A percentile compares a stretch with the other conserved stretches of the same genome.
These are phyloP conservation scores for Brachylomia viminalis DNA, from an alignment of 2,888 invertebrate species.

Conservation along the genomic window DNA sequence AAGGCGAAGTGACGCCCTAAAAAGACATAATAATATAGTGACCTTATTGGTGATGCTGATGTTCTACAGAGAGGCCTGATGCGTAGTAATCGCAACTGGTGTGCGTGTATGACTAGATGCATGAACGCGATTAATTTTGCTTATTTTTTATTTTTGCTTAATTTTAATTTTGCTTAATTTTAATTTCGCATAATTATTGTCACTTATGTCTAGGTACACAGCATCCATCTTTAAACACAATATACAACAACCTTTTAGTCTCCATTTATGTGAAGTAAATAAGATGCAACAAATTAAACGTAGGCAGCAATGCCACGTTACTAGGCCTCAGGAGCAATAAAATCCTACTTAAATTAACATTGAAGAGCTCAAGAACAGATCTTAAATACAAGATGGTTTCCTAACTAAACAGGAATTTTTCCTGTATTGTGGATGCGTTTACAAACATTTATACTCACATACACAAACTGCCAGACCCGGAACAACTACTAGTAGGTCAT, in stretches of 20 bases:
- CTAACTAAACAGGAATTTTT: conserved; percentile 19
- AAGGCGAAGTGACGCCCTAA: neutral
- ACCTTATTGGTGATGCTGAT: neutral
- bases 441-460: too few relatives aligned
- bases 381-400: conserved; percentile 62
- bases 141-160: too few relatives aligned
- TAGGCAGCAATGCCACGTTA: conserved; percentile 72
- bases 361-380: conserved; percentile 76
- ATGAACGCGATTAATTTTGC: too few relatives aligned
- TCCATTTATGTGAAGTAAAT: conserved; percentile 53
- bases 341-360: conserved; percentile 59
- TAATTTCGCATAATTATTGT: too few relatives aligned
- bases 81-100: neutral
- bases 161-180: neutral
- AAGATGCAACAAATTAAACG: conserved; percentile 63
- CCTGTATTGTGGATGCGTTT: too few relatives aligned
- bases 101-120: neutral
- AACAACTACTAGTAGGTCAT: too few relatives aligned
- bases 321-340: conserved; percentile 67
- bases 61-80: neutral
- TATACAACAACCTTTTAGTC: conserved; percentile 32
- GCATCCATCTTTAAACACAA: conserved; percentile 8
- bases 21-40: neutral
- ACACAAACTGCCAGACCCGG: too few relatives aligned
- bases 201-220: neutral